Evolutionary conservation across 2,113 vertebrate species (phyloP).

Genomic region (Egretta garzetta): DNA sequence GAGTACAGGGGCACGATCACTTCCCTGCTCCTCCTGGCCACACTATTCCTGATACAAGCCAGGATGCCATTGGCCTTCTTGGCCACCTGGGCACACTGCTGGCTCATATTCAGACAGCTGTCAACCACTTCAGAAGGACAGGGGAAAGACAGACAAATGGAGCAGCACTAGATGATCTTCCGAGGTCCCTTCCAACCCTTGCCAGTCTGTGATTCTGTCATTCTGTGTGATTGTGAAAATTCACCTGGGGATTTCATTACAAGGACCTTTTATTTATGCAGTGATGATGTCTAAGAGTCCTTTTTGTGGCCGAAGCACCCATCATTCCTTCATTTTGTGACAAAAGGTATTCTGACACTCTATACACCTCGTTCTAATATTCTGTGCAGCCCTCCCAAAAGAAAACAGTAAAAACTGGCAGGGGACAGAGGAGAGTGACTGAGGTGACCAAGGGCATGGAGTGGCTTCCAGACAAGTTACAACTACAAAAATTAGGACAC

Average conservation of each 20-base stretch:
- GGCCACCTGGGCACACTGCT: too few species aligned
- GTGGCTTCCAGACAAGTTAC: neutral
- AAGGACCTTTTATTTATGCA: neutral
- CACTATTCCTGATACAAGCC: too few species aligned
- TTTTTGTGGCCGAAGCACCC: neutral
- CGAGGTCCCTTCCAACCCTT: too few species aligned
- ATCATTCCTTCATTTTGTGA: neutral
- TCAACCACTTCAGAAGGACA: neutral
- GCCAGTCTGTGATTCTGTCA: too few species aligned
- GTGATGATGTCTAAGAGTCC: neutral
- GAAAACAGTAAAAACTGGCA: neutral
- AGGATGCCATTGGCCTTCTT: too few species aligned
- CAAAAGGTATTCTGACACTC: neutral
- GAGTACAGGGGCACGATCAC: too few species aligned
- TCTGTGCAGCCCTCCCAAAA: neutral
- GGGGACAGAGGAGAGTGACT: neutral
- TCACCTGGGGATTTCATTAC: neutral
- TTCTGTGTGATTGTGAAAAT: neutral
- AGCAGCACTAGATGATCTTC: too few species aligned
- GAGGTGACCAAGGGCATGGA: neutral
- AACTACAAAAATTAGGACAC: neutral
- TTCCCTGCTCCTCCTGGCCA: too few species aligned
- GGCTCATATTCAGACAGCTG: too few species aligned
- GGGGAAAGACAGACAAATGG: neutral
- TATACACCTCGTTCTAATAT: neutral